Percentiles rank a stretch among this genome's conserved stretches.
These are phyloP conservation scores for Lampris megalopsis DNA, from an alignment of 2,113 vertebrate genomes.

Conservation along the genomic window DNA sequence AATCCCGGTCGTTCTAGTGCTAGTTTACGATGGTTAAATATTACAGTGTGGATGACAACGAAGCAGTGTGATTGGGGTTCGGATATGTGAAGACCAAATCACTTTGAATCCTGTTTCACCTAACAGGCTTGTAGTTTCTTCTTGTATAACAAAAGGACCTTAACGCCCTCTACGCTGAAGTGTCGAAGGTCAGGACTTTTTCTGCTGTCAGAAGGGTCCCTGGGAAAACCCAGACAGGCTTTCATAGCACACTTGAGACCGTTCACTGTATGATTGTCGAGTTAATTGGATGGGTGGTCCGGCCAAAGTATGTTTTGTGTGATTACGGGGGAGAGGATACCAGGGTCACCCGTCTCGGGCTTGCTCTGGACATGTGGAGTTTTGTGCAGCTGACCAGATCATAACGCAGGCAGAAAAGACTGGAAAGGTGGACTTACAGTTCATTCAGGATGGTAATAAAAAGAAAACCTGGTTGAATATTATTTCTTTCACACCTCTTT, in stretches of 20 bases:
- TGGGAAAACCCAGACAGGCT: constrained; percentile 33
- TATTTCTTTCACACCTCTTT: background rate
- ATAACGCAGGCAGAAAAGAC: constrained; percentile 5
- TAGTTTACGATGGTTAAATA: too few species aligned
- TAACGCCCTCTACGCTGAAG: background rate
- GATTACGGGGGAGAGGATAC: constrained; percentile 8
- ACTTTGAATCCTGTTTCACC: too few species aligned
- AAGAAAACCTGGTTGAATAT: background rate
- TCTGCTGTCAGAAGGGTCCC: constrained; percentile 35
- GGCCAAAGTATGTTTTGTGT: constrained; percentile 34
- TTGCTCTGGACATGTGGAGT: background rate
- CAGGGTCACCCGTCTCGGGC: constrained; percentile 6
- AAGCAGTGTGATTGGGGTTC: too few species aligned
- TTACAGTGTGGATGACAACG: too few species aligned
- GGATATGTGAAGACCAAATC: too few species aligned
- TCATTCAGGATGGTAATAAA: background rate
- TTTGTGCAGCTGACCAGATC: constrained; percentile 14
- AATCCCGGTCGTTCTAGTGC: too few species aligned
- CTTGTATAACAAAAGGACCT: too few species aligned
- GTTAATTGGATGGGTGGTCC: constrained; percentile 32
- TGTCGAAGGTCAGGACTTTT: constrained; percentile 26
- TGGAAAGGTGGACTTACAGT: background rate
- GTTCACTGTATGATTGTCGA: constrained; percentile 41
- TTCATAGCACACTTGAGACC: constrained; percentile 43
- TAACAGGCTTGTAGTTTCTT: too few species aligned